phyloP scores from a whole-genome alignment of 2,113 vertebrate species.

The Platysternon megacephalum region DNA sequence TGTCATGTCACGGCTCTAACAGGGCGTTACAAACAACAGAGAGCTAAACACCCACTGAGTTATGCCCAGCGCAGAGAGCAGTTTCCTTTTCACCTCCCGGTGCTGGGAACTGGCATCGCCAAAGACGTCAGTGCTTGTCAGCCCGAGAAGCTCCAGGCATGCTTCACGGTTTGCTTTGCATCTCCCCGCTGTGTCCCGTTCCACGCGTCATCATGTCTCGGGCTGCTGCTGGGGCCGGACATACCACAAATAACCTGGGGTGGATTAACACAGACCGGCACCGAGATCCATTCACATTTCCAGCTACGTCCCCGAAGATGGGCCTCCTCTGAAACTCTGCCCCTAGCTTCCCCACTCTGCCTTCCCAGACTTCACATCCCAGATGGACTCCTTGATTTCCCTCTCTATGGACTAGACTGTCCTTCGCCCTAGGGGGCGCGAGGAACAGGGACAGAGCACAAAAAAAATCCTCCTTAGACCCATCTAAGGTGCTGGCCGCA shows the following conservation, averaged over 20 bases:
- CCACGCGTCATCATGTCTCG: rapidly evolving
- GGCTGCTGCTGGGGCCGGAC: neutral
- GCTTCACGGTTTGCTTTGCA: neutral
- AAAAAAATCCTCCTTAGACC: neutral
- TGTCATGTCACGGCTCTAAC: neutral
- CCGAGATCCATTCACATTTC: neutral
- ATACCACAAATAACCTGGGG: neutral
- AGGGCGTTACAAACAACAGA: neutral
- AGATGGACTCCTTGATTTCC: neutral
- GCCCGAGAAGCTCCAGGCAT: neutral
- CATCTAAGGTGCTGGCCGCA: neutral
- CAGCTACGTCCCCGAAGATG: neutral
- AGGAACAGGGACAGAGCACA: neutral
- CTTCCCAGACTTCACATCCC: neutral
- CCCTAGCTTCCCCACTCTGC: neutral
- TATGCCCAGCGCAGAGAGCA: neutral
- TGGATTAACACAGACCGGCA: neutral
- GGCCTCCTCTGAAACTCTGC: neutral
- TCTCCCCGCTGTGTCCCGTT: neutral
- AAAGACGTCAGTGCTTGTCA: neutral
- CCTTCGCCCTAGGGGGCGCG: neutral
- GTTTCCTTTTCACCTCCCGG: neutral
- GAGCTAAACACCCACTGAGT: neutral
- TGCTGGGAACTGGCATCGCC: neutral
- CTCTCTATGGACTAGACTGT: neutral